Evolutionary conservation across 2,888 invertebrate genomes (phyloP), one percentile per base, ranked within the genome.

Genomic region (Scaptodrosophila latifasciaeformis): DNA sequence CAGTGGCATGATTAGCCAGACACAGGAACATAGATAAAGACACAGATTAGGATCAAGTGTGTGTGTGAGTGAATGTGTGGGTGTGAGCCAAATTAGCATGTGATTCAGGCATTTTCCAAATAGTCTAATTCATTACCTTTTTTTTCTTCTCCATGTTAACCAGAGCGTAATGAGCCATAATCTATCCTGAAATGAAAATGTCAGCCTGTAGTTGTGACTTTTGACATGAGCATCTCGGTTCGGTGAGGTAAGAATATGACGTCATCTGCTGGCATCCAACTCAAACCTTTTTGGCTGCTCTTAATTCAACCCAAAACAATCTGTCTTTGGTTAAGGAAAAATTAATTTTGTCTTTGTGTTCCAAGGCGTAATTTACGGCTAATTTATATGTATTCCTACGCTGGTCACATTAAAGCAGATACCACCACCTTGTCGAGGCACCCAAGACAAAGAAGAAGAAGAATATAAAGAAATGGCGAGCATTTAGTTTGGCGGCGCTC

Each of bases 311-410:
- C n/a, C n/a, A n/a, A n/a, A n/a, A n/a, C n/a, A n/a, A n/a, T n/a
- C n/a, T n/a, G n/a, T n/a, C n/a, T n/a, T n/a, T n/a, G n/a, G n/a
- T n/a, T n/a, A n/a, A n/a, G n/a, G n/a, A n/a, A n/a, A n/a, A n/a
- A n/a, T n/a, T n/a, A n/a, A n/a, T n/a, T n/a, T n/a, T n/a, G n/a
- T n/a, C n/a, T n/a, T n/a, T n/a, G n/a, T n/a, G n/a, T n/a, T n/a
- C n/a, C n/a, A n/a, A n/a, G n/a, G n/a, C n/a, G n/a, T 75, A 75
- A 79, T 76, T 76, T 58, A 59, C 74, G 70, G 61, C 68, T 72
- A 79, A 79, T 75, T 75, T 75, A 68, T 68, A 65, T 70, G 61
- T 72, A 76, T 76, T 76, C 67, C 57, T 72, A 60, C n/a, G n/a
- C n/a, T n/a, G n/a, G n/a, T n/a, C n/a, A n/a, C n/a, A n/a, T 58